phyloP scores from a whole-genome alignment of 2,888 invertebrate genomes.

The Sinelater perroti region DNA sequence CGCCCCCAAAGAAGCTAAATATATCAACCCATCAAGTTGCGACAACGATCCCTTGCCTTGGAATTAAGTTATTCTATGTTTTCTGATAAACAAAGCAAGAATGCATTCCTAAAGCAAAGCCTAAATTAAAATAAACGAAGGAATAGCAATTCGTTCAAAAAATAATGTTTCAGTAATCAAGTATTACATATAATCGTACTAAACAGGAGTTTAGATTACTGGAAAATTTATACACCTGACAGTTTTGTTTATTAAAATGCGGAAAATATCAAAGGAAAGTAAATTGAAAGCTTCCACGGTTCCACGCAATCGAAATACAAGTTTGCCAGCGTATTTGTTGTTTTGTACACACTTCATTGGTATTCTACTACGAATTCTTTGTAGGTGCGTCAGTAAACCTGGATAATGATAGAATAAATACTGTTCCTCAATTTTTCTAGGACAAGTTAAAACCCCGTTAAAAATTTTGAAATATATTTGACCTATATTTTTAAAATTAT shows the following conservation, averaged over 20 bases:
- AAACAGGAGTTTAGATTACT: background rate
- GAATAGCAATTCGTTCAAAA: slow-evolving; percentile 6
- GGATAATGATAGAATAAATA: slow-evolving; percentile 1
- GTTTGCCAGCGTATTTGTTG: background rate
- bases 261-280: slow-evolving; percentile 11
- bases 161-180: too few species aligned
- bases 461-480: too few species aligned
- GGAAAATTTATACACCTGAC: slow-evolving; percentile 7
- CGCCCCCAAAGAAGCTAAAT: too few species aligned
- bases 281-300: slow-evolving; percentile 7
- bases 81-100: background rate
- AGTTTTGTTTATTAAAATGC: slow-evolving; percentile 11
- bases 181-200: too few species aligned
- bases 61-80: background rate
- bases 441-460: too few species aligned
- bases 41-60: too few species aligned
- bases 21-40: too few species aligned
- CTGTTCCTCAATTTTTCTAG: background rate
- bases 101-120: slow-evolving; percentile 7
- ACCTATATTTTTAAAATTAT: too few species aligned
- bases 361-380: slow-evolving; percentile 3
- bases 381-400: background rate
- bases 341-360: slow-evolving; percentile 9
- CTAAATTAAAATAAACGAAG: slow-evolving; percentile 1
- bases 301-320: slow-evolving; percentile 11